Evolutionary conservation across 2,113 vertebrate species (phyloP).

Genomic region (Pleuronectes platessa): DNA sequence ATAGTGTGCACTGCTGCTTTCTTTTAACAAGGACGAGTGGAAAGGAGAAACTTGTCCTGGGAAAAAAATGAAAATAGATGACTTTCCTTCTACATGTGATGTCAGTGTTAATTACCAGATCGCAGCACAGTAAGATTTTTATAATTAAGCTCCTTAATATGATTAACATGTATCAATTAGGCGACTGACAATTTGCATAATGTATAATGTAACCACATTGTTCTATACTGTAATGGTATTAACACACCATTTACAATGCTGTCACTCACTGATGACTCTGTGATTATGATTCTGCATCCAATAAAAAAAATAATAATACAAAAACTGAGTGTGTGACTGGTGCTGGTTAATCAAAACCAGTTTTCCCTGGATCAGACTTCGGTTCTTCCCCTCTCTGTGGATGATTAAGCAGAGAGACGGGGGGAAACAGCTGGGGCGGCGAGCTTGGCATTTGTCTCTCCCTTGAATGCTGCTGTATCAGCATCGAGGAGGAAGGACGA

Average conservation of each 20-base stretch:
- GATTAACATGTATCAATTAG: slow-evolving; percentile 98
- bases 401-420: slow-evolving; percentile 71
- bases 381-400: slow-evolving; percentile 50
- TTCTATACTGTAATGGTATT: slow-evolving; percentile 92
- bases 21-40: slow-evolving; percentile 1
- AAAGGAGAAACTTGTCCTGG: slow-evolving; percentile 19
- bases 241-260: slow-evolving; percentile 80
- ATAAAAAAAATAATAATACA: slow-evolving; percentile 4
- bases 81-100: slow-evolving; percentile 83
- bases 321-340: slow-evolving; percentile 24
- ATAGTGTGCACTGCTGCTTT: background rate
- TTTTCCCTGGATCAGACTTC: slow-evolving; percentile 51
- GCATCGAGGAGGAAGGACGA: slow-evolving; percentile 57
- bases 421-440: slow-evolving; percentile 74
- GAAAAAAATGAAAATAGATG: slow-evolving; percentile 44
- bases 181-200: slow-evolving; percentile 97
- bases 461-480: slow-evolving; percentile 68
- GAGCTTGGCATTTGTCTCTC: slow-evolving; percentile 38
- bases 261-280: slow-evolving; percentile 70
- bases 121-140: slow-evolving; percentile 95
- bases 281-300: slow-evolving; percentile 67
- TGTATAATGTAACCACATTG: slow-evolving; percentile 95
- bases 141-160: slow-evolving; percentile 99
- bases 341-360: slow-evolving; percentile 32
- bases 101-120: slow-evolving; percentile 98